phyloP scores from a whole-genome alignment of 2,888 invertebrate species.

The Aromia moschata region DNA sequence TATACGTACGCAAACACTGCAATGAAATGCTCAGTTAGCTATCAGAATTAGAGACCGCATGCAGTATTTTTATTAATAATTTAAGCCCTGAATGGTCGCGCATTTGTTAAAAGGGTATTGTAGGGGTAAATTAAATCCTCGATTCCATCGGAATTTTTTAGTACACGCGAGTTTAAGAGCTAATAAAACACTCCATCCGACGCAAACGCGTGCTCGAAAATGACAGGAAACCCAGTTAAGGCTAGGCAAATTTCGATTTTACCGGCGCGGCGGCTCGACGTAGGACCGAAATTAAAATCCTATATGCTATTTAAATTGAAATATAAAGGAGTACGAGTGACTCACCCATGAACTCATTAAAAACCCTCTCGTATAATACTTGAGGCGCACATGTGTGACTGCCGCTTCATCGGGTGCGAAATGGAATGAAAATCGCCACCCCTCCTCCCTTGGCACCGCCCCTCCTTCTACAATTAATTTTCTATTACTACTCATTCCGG shows the following conservation, averaged over 20 bases:
- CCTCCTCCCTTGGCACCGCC: constrained; percentile 28
- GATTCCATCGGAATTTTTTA: not conserved
- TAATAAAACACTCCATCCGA: constrained; percentile 17
- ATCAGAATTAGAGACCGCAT: no score
- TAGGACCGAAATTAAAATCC: constrained; percentile 23
- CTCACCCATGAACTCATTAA: constrained; percentile 46
- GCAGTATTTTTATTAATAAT: no score
- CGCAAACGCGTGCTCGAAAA: constrained; percentile 8
- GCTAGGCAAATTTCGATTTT: constrained; percentile 22
- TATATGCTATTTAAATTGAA: constrained; percentile 33
- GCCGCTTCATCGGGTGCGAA: constrained; percentile 42
- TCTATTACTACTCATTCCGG: constrained; percentile 44
- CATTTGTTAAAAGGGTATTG: not conserved
- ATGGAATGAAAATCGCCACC: constrained; percentile 44
- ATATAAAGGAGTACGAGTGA: constrained; percentile 43
- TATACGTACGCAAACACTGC: no score
- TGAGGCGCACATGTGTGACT: constrained; percentile 45
- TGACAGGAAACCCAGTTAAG: constrained; percentile 20
- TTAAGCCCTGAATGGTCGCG: no score
- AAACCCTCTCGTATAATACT: constrained; percentile 44
- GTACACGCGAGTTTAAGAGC: constrained; percentile 6
- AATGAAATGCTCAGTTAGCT: no score
- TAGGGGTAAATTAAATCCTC: not conserved
- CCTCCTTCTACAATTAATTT: constrained; percentile 43
- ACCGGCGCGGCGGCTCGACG: not conserved